Evolutionary conservation across 2,113 vertebrate species (phyloP).

Genomic region (Neoarius graeffei): DNA sequence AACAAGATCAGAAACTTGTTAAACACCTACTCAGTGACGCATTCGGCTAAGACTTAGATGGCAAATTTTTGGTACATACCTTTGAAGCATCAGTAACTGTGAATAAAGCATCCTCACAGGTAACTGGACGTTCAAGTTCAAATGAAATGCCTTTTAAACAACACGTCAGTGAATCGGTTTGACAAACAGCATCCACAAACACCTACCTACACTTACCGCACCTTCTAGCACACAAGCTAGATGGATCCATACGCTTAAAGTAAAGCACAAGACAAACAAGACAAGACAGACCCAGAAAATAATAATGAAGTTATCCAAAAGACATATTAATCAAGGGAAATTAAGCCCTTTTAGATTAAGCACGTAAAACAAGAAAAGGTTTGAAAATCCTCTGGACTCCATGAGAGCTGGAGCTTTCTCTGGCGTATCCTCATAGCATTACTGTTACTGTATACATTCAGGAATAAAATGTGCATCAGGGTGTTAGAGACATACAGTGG

Average conservation of each 20-base stretch:
- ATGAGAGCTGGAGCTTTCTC: conserved; percentile 48
- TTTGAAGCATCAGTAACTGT: conserved; percentile 9
- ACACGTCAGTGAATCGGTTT: conserved; percentile 1
- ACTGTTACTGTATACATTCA: conserved; percentile 62
- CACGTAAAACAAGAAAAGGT: conserved; percentile 33
- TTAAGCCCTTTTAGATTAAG: conserved; percentile 33
- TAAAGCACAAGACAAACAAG: conserved; percentile 19
- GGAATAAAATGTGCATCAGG: conserved; percentile 63
- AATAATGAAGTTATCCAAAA: conserved; percentile 48
- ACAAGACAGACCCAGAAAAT: conserved; percentile 35
- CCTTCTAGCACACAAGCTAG: conserved; percentile 25
- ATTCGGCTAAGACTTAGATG: not conserved
- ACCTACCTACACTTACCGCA: conserved; percentile 36
- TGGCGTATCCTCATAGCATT: conserved; percentile 55
- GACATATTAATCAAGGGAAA: conserved; percentile 46
- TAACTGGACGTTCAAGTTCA: conserved; percentile 9
- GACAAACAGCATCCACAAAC: conserved; percentile 18
- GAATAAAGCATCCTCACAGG: conserved; percentile 2
- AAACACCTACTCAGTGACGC: not conserved
- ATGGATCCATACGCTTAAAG: conserved; percentile 26
- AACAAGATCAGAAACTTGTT: not conserved
- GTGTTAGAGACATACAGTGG: conserved; percentile 62
- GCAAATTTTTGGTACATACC: not conserved
- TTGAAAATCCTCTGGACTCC: conserved; percentile 49
- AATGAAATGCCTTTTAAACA: conserved; percentile 4